Evolutionary conservation across 2,113 vertebrate species (phyloP), one percentile per base, ranked within the genome.

Genomic region (Xenopus laevis): DNA sequence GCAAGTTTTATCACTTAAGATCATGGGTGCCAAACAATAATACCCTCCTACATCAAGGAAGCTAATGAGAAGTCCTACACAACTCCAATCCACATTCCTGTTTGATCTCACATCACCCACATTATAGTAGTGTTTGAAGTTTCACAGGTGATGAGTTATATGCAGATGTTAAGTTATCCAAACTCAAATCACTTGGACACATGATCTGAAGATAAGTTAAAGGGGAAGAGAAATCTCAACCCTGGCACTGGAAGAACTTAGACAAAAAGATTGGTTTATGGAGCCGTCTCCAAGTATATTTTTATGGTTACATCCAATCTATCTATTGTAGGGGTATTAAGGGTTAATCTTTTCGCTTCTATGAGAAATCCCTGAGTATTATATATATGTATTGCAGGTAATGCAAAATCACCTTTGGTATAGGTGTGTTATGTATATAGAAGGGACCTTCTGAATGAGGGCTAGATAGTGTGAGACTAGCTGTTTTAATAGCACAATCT

Each of bases 101-200:
- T 77, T 77, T 77, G 74, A 70, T 77, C 59, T 77, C 60, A 4
- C 52, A 8, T 76, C 73, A 76, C 66, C 74, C 74, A 63, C 59
- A 77, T 64, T 45, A 58, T 45, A 12, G 20, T 15, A n/a, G 59
- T 77, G 67, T 77, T 77, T 77, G 74, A 77, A 77, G 74, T 62
- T 64, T 18, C 9, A 33, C 15, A 16, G 46, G 55, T 77, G 74
- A 55, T 77, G 74, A 77, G 74, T 70, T 77, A 77, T 62, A 15
- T 64, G 66, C 74, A 77, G 74, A 77, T 70, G 74, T 70, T 27
- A 70, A 62, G n/a, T 70, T 70, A 70, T 64, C 59, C 52, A 63
- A 76, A 69, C 66, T 46, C 11, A 13, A 12, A 50, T 70, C 74
- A 77, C 74, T 59, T 70, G 67, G 59, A 70, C 67, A 63, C 52